These are phyloP conservation scores for Anoplius nigerrimus DNA, from an alignment of 2,888 invertebrate genomes.

Conservation along the genomic window DNA sequence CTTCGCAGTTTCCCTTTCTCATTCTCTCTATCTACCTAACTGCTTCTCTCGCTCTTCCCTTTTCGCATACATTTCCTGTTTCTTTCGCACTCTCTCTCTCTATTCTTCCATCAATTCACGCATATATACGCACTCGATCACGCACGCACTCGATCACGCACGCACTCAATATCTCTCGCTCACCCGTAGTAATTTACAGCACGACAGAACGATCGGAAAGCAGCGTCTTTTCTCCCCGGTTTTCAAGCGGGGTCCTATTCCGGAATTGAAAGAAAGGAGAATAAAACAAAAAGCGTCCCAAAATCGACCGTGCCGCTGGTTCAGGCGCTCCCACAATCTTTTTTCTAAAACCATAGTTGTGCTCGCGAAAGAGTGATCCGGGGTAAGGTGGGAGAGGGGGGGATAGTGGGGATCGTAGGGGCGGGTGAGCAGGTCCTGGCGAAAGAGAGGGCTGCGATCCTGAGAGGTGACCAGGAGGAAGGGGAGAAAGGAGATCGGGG, in stretches of 20 bases:
- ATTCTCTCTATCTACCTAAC: slow-evolving; percentile 7
- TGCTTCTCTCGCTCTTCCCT: background rate
- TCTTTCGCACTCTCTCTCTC: background rate
- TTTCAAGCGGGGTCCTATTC: background rate
- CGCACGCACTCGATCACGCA: too few relatives aligned
- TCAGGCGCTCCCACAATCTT: background rate
- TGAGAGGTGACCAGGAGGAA: background rate
- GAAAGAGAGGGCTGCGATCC: background rate
- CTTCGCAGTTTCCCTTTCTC: slow-evolving; percentile 20
- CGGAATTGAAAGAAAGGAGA: too few relatives aligned
- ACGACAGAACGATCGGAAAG: background rate
- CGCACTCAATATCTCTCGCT: background rate
- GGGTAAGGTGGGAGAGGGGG: too few relatives aligned
- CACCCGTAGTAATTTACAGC: background rate
- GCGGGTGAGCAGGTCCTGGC: background rate
- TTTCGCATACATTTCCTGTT: too few relatives aligned
- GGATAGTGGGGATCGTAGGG: background rate
- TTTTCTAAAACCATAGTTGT: too few relatives aligned
- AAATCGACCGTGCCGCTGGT: background rate
- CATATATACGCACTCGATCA: too few relatives aligned
- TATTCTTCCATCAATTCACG: too few relatives aligned
- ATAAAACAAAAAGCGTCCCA: too few relatives aligned
- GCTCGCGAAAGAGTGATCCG: too few relatives aligned
- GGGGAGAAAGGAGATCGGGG: background rate
- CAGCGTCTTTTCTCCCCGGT: background rate